A percentile compares a stretch with the other conserved stretches of the same genome.
These are phyloP conservation scores for Gopherus flavomarginatus DNA, from an alignment of 2,113 vertebrate species.

Conservation along the genomic window DNA sequence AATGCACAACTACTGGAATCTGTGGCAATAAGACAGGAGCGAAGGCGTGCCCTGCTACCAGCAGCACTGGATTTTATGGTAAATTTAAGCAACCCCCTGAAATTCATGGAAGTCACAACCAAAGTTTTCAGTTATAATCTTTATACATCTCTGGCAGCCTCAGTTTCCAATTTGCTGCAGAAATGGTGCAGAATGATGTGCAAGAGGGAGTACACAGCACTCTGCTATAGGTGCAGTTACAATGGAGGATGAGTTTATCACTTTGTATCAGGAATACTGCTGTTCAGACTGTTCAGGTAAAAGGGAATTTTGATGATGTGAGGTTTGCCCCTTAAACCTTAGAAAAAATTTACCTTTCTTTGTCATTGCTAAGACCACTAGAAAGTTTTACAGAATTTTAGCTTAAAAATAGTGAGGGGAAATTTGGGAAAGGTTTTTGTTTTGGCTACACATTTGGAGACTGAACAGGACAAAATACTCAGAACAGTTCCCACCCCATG, in stretches of 20 bases:
- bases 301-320: neutral
- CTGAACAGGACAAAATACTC: rapidly evolving
- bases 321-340: neutral
- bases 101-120: neutral
- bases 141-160: neutral
- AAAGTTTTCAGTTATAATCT: neutral
- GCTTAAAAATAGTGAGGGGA: no score
- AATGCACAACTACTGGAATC: neutral
- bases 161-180: no score
- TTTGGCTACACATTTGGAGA: neutral
- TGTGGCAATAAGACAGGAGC: neutral
- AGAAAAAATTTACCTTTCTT: no score
- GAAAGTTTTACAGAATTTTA: no score
- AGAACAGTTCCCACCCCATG: rapidly evolving
- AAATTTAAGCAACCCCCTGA: neutral
- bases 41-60: neutral
- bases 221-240: neutral
- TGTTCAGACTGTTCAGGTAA: neutral
- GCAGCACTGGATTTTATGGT: neutral
- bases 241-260: neutral
- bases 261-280: neutral
- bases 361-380: no score
- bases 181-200: no score
- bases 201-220: neutral
- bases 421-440: no score